Base-by-base conservation (phyloP, 2,888 invertebrate species). In the Sycophila texana region DNA sequence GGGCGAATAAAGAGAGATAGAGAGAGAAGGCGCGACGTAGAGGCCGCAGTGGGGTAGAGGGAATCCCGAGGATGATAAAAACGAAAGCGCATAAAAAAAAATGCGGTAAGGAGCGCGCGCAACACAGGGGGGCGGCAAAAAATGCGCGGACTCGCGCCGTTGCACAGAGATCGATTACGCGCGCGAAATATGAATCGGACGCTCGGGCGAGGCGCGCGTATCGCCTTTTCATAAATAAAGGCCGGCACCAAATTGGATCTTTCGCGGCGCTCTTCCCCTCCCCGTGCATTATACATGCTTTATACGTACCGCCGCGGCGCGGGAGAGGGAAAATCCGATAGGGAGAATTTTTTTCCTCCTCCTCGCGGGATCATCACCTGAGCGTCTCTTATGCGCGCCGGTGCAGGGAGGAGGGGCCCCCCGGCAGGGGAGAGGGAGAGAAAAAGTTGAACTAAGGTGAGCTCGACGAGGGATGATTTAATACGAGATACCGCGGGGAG, bases 221-320 rank as follows among this genome's bases (percentile, higher is more conserved):
- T 75, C 77, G 81, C 26, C 73, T 68, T 80, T 80, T 77, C 76
- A 78, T 81, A 78, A 78, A 74, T 81, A 81, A 81, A 81, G 81
- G 81, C 77, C 74, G 74, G 74, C 74, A 72, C 78, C 74, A 74
- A 81, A 81, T 81, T 81, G 81, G 81, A 81, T 81, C 81, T 81
- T 71, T 66, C 70, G 58, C 71, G 55, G 49, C 67, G 49, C 7
- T 66, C 63, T 70, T 12, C 55, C 18, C 14, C 18, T 68, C 7
- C 53, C 26, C 26, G 18, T 66, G n/a, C 18, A 47, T 60, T 39
- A 75, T 68, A 61, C 63, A 67, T 60, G 78, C 49, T 53, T 14
- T 53, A 53, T 53, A 53, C 53, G n/a, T 53, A 53, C 53, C 53
- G 71, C 55, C 22, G 51, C 49, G 68, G 61, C 57, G 57, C 57